Base-by-base conservation (phyloP, 2,797 vertebrate genomes). In the Trematomus bernacchii region DNA sequence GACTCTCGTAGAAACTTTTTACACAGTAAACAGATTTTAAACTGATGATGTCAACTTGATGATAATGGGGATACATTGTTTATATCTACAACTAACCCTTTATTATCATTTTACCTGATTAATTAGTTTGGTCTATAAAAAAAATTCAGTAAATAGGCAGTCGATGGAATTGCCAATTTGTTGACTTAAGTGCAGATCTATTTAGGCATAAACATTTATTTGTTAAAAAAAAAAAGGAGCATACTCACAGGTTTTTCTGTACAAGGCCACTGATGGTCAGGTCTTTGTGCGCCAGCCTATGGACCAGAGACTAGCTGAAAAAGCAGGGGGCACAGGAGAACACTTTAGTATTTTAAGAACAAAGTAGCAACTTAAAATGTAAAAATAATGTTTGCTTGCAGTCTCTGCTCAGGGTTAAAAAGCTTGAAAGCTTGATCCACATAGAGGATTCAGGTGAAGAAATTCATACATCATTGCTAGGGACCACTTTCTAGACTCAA, bases 211-310 rank as follows among this genome's bases (percentile, higher is more conserved):
- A 4, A 27, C 4, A 27, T 27, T 43, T 6, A 14, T 11, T 2
- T 18, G 19, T 8, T 30, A 27, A 51, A 23, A 23, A 27, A 27
- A 4, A 15, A 2, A 13, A n/a, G n/a, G n/a, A 2, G 1, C 3
- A 59, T 27, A 97, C 98, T 97, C 86, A 99, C 98, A 97, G 96
- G 93, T 99, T 99, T 11, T 94, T 97, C 60, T 98, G 97, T 51
- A 97, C 98, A 99, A 97, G 73, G 98, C 97, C 1, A 99, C 88
- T 0, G 95, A 96, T 51, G 97, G 99, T 71, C 98, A 99, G 0
- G 98, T 99, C 82, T 99, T 99, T 96, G 95, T 99, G 98, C 75
- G 99, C 97, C 40, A 99, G 95, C 5, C 96, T 94, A 3, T 97
- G 96, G 87, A 98, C 99, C 89, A 99, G 88, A 42, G 2, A 99